Evolutionary conservation across 2,797 vertebrate genomes (phyloP), one percentile per base, ranked within the genome.

Genomic region (Mionectes olivaceus): DNA sequence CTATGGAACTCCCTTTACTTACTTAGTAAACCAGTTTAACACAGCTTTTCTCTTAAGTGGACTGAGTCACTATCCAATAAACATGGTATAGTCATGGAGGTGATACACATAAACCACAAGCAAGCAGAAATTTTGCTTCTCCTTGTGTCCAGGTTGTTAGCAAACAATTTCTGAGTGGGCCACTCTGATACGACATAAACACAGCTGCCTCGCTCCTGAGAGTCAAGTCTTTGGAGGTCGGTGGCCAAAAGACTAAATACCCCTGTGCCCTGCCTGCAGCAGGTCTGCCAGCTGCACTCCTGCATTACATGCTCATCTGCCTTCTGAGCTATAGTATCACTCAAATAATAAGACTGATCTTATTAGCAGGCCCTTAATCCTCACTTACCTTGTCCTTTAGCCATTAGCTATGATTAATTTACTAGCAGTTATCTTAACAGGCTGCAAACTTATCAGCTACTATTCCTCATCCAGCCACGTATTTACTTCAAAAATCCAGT

Each of bases 111-210:
- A 84, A 43, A 44, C 1, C 1, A 5, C 13, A 77, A 74, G 46
- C 13, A 76, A 71, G 59, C 55, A 49, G 32, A 10, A 10, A 7
- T 55, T 87, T 59, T 32, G 25, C 35, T 52, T 9, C 27, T 78
- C 2, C 0, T 10, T 12, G 10, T 13, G 12, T 28, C 32, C 37
- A 41, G 23, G 28, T 11, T 55, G 25, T 32, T 46, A 43, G 28
- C 1, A 2, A 89, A 28, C 35, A 19, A 17, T 13, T 44, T 32
- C 43, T 18, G n/a, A 27, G 57, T 1, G 0, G 41, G 21, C 37
- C 3, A 4, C 6, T 16, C 2, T 0, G 1, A 24, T 6, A 11
- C 10, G 23, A 33, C 18, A 65, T 7, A 12, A 39, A 4, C 5
- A 27, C 3, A 24, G 46, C n/a, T 46, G 18, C 46, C 16, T 65